Percentiles rank a stretch among this genome's conserved stretches.
These are phyloP conservation scores for Trogon melanurus DNA, from an alignment of 2,113 vertebrate species.

Conservation along the genomic window DNA sequence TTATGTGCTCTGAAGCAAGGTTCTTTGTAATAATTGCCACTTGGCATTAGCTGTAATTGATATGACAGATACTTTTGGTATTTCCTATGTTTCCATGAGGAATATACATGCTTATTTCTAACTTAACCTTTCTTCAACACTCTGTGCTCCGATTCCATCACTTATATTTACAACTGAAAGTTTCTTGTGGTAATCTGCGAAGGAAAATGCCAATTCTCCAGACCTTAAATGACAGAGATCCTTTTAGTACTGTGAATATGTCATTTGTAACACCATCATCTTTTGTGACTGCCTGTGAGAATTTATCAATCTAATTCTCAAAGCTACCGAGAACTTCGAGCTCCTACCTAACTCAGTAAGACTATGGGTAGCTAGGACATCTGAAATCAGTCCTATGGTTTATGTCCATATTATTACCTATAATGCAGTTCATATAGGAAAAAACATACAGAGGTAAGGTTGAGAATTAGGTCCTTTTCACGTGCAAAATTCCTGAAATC, in stretches of 20 bases:
- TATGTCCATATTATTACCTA: neutral
- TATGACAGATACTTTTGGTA: neutral
- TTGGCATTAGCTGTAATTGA: neutral
- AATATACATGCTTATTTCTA: neutral
- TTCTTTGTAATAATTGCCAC: neutral
- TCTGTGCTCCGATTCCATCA: neutral
- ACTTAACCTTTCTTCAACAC: neutral
- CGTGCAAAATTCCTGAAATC: neutral
- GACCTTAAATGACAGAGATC: neutral
- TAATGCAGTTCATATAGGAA: neutral
- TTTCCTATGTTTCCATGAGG: neutral
- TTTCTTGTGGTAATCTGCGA: neutral
- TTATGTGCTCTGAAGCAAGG: neutral
- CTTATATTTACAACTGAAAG: neutral
- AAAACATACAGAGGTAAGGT: neutral
- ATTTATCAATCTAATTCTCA: neutral
- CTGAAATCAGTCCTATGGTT: neutral
- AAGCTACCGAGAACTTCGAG: neutral
- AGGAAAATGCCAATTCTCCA: neutral
- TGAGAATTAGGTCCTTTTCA: neutral
- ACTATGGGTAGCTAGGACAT: neutral
- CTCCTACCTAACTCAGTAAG: neutral
- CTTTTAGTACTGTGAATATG: neutral
- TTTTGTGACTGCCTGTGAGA: neutral
- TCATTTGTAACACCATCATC: neutral